A percentile compares a stretch with the other conserved stretches of the same genome.
Conservation (phyloP, 2,113 vertebrate genomes). For the Archocentrus centrarchus region DNA sequence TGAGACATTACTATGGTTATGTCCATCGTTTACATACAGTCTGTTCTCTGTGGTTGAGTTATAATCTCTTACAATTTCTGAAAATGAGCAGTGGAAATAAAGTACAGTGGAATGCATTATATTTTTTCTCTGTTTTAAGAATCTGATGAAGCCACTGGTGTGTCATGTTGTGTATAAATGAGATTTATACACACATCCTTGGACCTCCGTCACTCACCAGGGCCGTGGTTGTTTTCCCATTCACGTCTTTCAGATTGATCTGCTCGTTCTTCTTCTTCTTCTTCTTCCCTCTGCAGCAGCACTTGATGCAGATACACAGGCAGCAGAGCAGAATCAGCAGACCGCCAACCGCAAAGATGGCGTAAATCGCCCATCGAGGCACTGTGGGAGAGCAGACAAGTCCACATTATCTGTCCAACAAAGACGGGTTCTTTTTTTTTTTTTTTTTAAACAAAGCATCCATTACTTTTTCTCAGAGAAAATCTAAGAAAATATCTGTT, state of each 20-base stretch:
- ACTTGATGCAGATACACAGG: conserved; percentile 82
- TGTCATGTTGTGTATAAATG: neutral
- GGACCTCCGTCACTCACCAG: conserved; percentile 72
- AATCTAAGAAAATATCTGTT: neutral
- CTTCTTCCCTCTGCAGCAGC: conserved; percentile 79
- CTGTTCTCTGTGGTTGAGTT: neutral
- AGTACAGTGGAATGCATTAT: neutral
- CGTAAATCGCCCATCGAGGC: conserved; percentile 83
- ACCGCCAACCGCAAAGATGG: conserved; percentile 46
- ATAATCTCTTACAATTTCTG: neutral
- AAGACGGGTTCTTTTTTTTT: neutral
- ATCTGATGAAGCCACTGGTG: neutral
- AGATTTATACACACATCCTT: neutral
- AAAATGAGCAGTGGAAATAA: neutral
- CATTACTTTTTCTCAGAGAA: neutral
- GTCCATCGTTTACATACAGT: neutral
- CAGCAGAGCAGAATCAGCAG: conserved; percentile 81
- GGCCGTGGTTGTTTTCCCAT: conserved; percentile 67
- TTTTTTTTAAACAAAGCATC: neutral
- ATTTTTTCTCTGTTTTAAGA: too few relatives aligned
- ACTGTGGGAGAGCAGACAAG: conserved; percentile 74
- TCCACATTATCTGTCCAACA: neutral
- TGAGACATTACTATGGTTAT: neutral
- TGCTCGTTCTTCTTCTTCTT: conserved; percentile 77
- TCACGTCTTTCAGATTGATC: conserved; percentile 64